Evolutionary conservation across 2,797 vertebrate species (phyloP), one percentile per base, ranked within the genome.

Genomic region (Gorsachius magnificus): DNA sequence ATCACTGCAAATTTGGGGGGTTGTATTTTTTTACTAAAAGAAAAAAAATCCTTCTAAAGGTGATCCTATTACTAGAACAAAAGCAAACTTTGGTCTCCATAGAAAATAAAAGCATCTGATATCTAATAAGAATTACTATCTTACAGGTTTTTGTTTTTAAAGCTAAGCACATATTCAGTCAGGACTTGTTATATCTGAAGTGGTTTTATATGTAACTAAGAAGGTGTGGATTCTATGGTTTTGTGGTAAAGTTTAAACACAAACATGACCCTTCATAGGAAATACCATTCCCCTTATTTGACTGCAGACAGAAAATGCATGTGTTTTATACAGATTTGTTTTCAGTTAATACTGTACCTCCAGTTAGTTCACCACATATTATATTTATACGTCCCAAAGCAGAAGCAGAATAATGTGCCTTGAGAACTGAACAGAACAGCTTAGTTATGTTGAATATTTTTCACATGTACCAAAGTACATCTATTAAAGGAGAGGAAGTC

Each of bases 191-290:
- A 74, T 57, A 95, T 20, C 45, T 90, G 54, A 93, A 76, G 51
- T 41, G n/a, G 9, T 94, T 95, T 94, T 68, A 83, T 74, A 81
- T 90, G 91, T 84, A 97, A 96, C 88, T 84, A 93, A 96, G 94
- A 95, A 94, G 74, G 91, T 94, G 93, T 76, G 66, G 58, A 93
- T 90, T 87, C 77, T 77, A 22, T 7, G 78, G 83, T 90, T 93
- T 79, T 84, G 80, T 80, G 56, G 74, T 60, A 64, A 88, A 31
- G n/a, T 71, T 94, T 93, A 89, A 96, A 84, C 16, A 68, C 29
- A 77, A 54, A 19, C 81, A 70, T 36, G 76, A 80, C 36, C 36
- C 83, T 93, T 60, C 41, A 68, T 45, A 84, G 91, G 91, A 95
- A 96, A 96, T 95, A 74, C 86, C 78, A 90, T 80, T 94, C 74